These are phyloP conservation scores for Capricornis sumatraensis DNA, from an alignment of 2,113 vertebrate genomes.

Conservation along the genomic window DNA sequence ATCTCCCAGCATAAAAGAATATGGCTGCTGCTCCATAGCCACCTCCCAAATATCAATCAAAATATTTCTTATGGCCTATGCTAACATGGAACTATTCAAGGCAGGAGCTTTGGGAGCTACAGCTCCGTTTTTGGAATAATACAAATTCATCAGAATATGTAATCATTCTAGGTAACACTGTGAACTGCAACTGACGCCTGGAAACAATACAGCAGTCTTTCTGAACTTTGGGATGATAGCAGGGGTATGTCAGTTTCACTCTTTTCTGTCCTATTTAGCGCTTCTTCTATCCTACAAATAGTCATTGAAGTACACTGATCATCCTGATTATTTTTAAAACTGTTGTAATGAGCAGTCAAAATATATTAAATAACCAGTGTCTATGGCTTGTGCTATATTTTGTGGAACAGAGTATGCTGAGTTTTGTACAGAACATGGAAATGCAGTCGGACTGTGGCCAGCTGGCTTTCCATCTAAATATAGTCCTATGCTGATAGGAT, in stretches of 20 bases:
- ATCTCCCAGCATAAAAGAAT: not conserved
- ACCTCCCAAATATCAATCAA: not conserved
- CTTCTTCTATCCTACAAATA: conserved; percentile 21
- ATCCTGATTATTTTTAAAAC: conserved; percentile 39
- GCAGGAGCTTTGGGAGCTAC: not conserved
- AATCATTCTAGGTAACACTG: not conserved
- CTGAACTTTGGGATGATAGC: not conserved
- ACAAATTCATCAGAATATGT: not conserved
- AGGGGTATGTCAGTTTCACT: not conserved
- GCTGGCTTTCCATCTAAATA: conserved; percentile 39
- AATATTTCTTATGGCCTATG: not conserved
- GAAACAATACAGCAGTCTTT: not conserved
- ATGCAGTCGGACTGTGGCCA: not conserved
- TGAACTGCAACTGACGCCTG: not conserved
- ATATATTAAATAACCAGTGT: conserved; percentile 7
- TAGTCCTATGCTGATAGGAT: not conserved
- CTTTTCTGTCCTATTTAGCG: not conserved
- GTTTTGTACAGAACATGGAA: conserved; percentile 11
- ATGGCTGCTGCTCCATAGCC: not conserved
- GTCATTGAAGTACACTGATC: not conserved
- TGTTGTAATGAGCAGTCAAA: conserved; percentile 12
- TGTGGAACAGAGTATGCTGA: not conserved
- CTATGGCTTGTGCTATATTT: not conserved
- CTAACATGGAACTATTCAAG: not conserved
- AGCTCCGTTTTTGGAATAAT: not conserved